A percentile compares a stretch with the other conserved stretches of the same genome.
Evolutionary conservation across 2,797 vertebrate genomes (phyloP).

Genomic region (Crenuchus spilurus): DNA sequence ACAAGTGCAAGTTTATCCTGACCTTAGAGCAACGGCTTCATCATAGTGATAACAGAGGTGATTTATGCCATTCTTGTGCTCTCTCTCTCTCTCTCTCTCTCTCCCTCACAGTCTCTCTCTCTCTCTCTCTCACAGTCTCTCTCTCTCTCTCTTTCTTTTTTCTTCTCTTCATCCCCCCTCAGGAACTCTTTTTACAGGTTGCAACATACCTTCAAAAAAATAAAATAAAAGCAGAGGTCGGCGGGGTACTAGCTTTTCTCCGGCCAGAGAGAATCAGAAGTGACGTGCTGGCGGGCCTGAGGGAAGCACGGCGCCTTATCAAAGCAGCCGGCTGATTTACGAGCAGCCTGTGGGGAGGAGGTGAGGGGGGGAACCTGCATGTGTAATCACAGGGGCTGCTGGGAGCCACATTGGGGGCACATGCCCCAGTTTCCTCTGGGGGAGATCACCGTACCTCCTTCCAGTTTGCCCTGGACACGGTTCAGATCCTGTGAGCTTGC

Average conservation of each 20-base stretch:
- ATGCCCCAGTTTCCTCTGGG: constrained; percentile 20
- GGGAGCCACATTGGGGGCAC: not conserved
- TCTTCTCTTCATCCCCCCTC: not conserved
- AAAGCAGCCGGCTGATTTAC: constrained; percentile 47
- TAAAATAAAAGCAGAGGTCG: not conserved
- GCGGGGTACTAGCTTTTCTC: not conserved
- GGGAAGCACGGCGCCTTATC: constrained; percentile 29
- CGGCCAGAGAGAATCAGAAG: constrained; percentile 22
- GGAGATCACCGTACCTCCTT: constrained; percentile 8
- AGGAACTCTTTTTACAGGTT: not conserved
- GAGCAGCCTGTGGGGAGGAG: constrained; percentile 16
- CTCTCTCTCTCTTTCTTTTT: not conserved
- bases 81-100: not conserved
- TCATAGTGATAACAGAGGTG: not conserved
- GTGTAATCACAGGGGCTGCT: constrained; percentile 16
- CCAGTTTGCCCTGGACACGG: constrained; percentile 9
- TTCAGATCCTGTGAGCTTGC: constrained; percentile 20
- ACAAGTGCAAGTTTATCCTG: not conserved
- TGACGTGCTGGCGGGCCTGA: constrained; percentile 18
- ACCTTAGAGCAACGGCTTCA: not conserved
- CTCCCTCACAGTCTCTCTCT: not conserved
- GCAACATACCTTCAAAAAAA: not conserved
- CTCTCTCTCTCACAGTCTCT: not conserved
- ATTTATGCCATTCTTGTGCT: not conserved
- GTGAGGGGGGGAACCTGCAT: not conserved